Evolutionary conservation across 2,113 vertebrate genomes (phyloP).

Genomic region (Glaucomys volans): DNA sequence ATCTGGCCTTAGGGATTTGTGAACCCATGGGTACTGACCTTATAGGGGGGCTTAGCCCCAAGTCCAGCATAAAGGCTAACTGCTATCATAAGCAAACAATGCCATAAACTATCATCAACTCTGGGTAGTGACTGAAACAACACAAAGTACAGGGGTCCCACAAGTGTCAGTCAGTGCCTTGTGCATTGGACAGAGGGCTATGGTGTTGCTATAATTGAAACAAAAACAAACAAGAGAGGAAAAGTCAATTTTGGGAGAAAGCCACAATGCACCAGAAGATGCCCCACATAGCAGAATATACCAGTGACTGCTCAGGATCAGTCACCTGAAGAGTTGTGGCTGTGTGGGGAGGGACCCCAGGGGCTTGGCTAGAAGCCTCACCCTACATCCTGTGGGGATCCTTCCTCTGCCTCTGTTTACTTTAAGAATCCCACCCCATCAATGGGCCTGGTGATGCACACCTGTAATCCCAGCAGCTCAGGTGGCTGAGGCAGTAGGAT

Average conservation of each 20-base stretch:
- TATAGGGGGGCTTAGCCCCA: background rate
- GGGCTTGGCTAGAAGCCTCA: background rate
- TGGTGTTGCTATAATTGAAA: conserved; percentile 25
- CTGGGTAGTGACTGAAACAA: background rate
- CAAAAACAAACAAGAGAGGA: background rate
- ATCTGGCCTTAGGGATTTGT: background rate
- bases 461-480: no score
- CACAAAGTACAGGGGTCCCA: background rate
- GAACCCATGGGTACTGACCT: background rate
- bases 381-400: background rate
- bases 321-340: background rate
- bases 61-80: background rate
- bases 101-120: background rate
- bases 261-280: conserved; percentile 54
- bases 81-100: background rate
- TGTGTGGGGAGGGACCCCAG: background rate
- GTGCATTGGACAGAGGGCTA: background rate
- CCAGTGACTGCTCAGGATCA: background rate
- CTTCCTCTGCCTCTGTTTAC: background rate
- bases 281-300: background rate
- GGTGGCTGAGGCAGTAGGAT: no score
- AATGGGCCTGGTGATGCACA: no score
- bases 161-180: background rate
- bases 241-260: background rate
- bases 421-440: background rate